Conservation (phyloP, 2,113 vertebrate species). For the Pterocles gutturalis region DNA sequence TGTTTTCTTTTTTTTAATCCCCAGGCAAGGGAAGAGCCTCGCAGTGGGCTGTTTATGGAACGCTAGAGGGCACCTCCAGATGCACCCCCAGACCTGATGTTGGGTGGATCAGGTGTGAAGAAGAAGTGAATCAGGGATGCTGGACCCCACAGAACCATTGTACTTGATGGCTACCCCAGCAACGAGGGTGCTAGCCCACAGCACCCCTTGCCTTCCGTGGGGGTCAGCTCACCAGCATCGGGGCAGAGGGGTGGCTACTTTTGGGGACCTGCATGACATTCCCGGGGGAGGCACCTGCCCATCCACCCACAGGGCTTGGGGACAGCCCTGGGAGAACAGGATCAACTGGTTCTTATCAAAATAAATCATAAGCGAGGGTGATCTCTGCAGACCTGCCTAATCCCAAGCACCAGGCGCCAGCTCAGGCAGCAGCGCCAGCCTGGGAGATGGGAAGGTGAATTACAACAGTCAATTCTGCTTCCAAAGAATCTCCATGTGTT, state of each 20-base stretch:
- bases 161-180: background rate
- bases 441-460: background rate
- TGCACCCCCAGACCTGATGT: background rate
- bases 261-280: background rate
- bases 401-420: background rate
- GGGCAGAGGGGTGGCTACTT: background rate
- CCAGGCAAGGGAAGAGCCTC: background rate
- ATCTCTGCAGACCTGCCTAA: background rate
- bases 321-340: background rate
- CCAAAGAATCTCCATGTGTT: background rate
- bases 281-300: background rate
- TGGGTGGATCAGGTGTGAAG: background rate
- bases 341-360: background rate
- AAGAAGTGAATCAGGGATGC: fast-evolving
- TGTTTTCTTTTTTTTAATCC: background rate
- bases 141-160: background rate
- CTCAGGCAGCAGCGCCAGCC: background rate
- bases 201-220: background rate
- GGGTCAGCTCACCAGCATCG: background rate
- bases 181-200: background rate
- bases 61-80: background rate
- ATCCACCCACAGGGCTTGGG: background rate
- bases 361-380: background rate
- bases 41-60: too few relatives aligned
- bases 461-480: background rate